phyloP scores from a whole-genome alignment of 2,113 vertebrate species.

The Apteryx owenii region DNA sequence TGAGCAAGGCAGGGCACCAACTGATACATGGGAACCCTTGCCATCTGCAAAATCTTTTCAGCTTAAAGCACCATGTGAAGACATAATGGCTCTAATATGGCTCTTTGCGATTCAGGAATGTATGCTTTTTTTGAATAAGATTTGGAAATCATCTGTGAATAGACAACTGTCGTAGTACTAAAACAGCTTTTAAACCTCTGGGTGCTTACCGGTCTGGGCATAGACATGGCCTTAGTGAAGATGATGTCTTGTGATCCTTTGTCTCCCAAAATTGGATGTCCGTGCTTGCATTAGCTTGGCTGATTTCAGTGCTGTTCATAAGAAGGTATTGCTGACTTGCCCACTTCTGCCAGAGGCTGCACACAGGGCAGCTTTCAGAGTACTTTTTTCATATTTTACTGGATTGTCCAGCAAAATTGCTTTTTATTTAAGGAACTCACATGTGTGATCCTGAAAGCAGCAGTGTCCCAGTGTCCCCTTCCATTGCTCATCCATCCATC shows the following conservation, averaged over 20 bases:
- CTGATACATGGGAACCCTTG: not conserved
- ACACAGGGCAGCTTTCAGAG: not conserved
- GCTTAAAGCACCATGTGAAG: not conserved
- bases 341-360: not conserved
- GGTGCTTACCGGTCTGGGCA: not conserved
- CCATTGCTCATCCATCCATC: not conserved
- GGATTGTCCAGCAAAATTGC: not conserved
- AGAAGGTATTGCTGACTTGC: not conserved
- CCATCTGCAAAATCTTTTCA: not conserved
- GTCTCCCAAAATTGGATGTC: not conserved
- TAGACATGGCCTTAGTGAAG: not conserved
- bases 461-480: not conserved
- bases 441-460: not conserved
- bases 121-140: not conserved
- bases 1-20: not conserved
- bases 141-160: not conserved
- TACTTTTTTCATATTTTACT: not conserved
- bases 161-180: not conserved
- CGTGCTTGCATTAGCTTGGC: accelerated
- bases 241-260: not conserved
- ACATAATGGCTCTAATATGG: not conserved
- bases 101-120: not conserved
- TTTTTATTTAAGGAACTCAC: not conserved
- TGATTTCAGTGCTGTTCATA: not conserved
- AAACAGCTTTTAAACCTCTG: not conserved